phyloP scores from a whole-genome alignment of 2,113 vertebrate genomes.

The Trachemys scripta region DNA sequence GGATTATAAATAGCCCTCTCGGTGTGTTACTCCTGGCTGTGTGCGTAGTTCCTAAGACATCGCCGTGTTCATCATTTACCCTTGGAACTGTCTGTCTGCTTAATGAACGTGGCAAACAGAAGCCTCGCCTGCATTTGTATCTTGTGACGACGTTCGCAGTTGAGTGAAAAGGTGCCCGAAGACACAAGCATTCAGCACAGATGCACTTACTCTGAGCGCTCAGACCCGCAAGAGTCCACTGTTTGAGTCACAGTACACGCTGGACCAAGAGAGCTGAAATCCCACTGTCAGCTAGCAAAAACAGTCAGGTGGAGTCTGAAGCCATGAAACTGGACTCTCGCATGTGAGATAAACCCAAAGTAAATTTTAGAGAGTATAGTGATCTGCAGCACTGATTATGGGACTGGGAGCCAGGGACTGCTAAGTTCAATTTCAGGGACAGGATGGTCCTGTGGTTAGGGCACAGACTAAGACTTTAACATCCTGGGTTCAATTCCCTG shows the following conservation, averaged over 20 bases:
- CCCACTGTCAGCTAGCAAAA: background rate
- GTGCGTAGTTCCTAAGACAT: slow-evolving; percentile 23
- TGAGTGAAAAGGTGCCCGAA: slow-evolving; percentile 4
- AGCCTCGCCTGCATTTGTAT: background rate
- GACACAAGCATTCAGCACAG: background rate
- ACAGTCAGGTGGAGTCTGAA: background rate
- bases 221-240: rapidly evolving
- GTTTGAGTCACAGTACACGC: background rate
- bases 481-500: rapidly evolving
- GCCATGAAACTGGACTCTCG: too few relatives aligned
- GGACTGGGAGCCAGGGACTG: background rate
- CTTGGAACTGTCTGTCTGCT: background rate
- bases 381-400: background rate
- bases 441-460: background rate
- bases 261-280: background rate
- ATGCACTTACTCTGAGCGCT: rapidly evolving
- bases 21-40: slow-evolving; percentile 55
- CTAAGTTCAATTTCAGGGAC: rapidly evolving
- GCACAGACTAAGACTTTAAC: rapidly evolving
- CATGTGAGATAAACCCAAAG: background rate
- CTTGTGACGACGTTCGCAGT: background rate
- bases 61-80: slow-evolving; percentile 37
- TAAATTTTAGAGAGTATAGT: background rate
- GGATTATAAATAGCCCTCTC: slow-evolving; percentile 56
- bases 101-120: background rate